Percentiles rank a stretch among this genome's conserved stretches.
Evolutionary conservation across 2,797 vertebrate genomes (phyloP).

Genomic region (Ptychobarbus kaznakovi): DNA sequence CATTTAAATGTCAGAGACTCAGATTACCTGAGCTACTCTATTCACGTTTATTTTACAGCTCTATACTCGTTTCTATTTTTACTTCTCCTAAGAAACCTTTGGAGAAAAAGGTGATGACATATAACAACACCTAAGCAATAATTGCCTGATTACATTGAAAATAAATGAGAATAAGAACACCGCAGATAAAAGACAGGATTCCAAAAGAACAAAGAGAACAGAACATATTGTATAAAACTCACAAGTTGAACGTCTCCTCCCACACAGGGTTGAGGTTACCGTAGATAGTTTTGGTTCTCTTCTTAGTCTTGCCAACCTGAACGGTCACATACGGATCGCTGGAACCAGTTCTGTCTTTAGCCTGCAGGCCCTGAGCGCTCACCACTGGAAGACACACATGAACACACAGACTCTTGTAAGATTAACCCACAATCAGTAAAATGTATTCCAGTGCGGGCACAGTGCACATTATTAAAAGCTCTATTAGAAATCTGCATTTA

Average conservation of each 20-base stretch:
- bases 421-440: neutral
- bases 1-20: neutral
- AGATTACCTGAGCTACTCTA: neutral
- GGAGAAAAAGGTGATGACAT: neutral
- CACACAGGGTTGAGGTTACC: slow-evolving; percentile 97
- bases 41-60: neutral
- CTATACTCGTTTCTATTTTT: neutral
- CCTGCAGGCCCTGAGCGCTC: slow-evolving; percentile 96
- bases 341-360: slow-evolving; percentile 96
- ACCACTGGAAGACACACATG: slow-evolving; percentile 78
- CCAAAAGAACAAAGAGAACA: neutral
- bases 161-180: neutral
- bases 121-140: neutral
- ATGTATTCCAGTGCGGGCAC: neutral
- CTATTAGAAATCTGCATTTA: slow-evolving; percentile 1
- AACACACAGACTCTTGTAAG: slow-evolving; percentile 25
- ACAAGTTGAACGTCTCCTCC: slow-evolving; percentile 98
- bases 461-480: neutral
- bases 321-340: slow-evolving; percentile 97
- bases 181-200: neutral
- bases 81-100: neutral
- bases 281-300: slow-evolving; percentile 96
- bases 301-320: slow-evolving; percentile 98
- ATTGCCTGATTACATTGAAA: neutral
- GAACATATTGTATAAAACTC: slow-evolving; percentile 66